phyloP scores from a whole-genome alignment of 2,888 invertebrate genomes.

The Endomychus coccineus region DNA sequence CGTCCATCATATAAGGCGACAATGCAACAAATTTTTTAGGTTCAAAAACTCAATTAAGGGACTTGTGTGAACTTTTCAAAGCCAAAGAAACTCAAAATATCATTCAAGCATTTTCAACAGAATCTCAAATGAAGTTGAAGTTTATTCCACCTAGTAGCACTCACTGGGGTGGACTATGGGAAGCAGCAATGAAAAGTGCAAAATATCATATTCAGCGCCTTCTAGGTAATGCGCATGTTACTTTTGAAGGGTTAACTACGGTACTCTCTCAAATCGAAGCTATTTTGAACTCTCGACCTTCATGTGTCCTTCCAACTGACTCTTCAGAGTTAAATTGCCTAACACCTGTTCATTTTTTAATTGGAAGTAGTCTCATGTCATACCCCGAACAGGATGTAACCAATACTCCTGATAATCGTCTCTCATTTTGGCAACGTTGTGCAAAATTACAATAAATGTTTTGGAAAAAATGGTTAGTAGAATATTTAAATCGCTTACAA shows the following conservation, averaged over 20 bases:
- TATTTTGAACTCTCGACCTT: conserved; percentile 12
- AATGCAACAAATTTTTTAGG: conserved; percentile 20
- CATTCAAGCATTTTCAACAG: conserved; percentile 4
- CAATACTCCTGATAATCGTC: conserved; percentile 6
- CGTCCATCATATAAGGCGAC: too few species aligned
- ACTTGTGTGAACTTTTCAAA: conserved; percentile 1
- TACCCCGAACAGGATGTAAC: conserved; percentile 6
- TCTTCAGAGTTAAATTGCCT: conserved; percentile 7
- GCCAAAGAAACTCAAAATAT: background rate
- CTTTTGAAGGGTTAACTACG: conserved; percentile 8
- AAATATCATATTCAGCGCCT: conserved; percentile 12
- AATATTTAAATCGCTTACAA: conserved; percentile 12
- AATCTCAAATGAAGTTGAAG: conserved; percentile 11
- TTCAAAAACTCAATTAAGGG: conserved; percentile 16
- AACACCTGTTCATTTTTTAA: conserved; percentile 13
- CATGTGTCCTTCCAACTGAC: conserved; percentile 7
- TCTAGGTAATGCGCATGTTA: conserved; percentile 8
- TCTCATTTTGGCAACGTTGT: conserved; percentile 7
- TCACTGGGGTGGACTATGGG: conserved; percentile 14
- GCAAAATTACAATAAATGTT: conserved; percentile 10
- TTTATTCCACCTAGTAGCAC: conserved; percentile 12
- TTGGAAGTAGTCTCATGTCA: conserved; percentile 4
- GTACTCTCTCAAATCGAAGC: conserved; percentile 13
- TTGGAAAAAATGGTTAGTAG: conserved; percentile 14
- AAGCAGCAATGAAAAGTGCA: conserved; percentile 15